Evolutionary conservation across 2,113 vertebrate genomes (phyloP).

Genomic region (Phocoena sinus): DNA sequence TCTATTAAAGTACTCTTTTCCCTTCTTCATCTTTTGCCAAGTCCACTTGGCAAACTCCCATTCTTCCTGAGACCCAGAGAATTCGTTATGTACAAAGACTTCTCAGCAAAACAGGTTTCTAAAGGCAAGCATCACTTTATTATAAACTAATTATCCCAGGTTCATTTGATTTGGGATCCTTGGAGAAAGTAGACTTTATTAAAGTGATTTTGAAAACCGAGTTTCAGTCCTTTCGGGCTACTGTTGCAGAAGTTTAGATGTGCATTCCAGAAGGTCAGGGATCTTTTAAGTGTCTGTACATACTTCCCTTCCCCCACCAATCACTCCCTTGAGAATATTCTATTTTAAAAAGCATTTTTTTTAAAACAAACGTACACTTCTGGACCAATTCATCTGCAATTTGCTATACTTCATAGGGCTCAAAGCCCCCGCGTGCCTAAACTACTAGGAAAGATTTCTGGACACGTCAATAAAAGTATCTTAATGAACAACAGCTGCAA

Average conservation of each 20-base stretch:
- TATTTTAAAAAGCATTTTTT: constrained; percentile 70
- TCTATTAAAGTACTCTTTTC: not conserved
- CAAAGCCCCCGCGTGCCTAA: constrained; percentile 79
- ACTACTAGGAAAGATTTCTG: constrained; percentile 79
- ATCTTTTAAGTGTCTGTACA: constrained; percentile 61
- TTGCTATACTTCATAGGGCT: constrained; percentile 81
- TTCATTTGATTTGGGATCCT: not conserved
- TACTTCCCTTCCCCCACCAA: constrained; percentile 49
- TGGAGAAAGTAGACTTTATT: constrained; percentile 9
- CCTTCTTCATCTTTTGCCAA: not conserved
- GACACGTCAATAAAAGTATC: constrained; percentile 80
- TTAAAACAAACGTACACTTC: constrained; percentile 48
- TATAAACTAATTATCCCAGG: not conserved
- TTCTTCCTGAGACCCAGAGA: not conserved
- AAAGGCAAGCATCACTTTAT: not conserved
- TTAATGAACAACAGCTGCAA: constrained; percentile 82
- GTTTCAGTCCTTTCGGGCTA: constrained; percentile 58
- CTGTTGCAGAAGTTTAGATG: constrained; percentile 78
- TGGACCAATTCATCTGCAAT: constrained; percentile 83
- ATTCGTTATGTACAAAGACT: not conserved
- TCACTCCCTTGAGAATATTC: constrained; percentile 64
- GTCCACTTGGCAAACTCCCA: not conserved
- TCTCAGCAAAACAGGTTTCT: not conserved
- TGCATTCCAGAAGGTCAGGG: constrained; percentile 72
- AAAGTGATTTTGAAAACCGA: not conserved